Base-by-base conservation (phyloP, 2,888 invertebrate genomes). In the Zele albiditarsus region DNA sequence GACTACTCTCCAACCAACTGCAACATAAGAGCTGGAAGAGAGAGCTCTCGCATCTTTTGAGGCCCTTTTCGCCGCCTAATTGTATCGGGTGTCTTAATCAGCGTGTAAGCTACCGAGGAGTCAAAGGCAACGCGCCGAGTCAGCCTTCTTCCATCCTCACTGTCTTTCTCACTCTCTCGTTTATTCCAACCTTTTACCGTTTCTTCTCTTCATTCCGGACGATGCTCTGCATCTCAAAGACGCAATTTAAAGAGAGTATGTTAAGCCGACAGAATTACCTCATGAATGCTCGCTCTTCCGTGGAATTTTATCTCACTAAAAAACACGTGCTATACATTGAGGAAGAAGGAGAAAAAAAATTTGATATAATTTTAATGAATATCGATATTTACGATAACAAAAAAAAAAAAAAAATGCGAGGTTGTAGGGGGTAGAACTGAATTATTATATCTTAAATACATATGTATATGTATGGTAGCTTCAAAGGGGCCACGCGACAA, bases 41-140 rank as follows among this genome's bases (percentile, higher is more conserved):
- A 57, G 69, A 69, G 27, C 46, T 69, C 58, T 69, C 78, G 78
- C 83, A 82, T 80, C 86, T 85, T 86, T 87, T 87, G 86, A 87
- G 84, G 84, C 83, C 33, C 84, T 83, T 84, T 84, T 84, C 80
- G 80, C 83, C 83, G 84, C 87, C 87, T 88, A 88, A 88, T 88
- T 88, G 88, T 86, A 88, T 88, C 85, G 87, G 84, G 86, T 86
- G 87, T 88, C 88, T 88, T 88, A 88, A 88, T 88, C 88, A 87
- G 87, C 87, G 87, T 88, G 83, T 86, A 88, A 88, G 87, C 87
- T 86, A 84, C 84, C 82, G 82, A 53, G 53, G 80, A 84, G 83
- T 83, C 82, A 84, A 83, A 84, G 82, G 83, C 75, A 71, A 79
- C 81, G 77, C 74, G 71, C 78, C 76, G 63, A 75, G 74, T 63